A percentile compares a stretch with the other conserved stretches of the same genome.
Conservation (phyloP, 1,140 invertebrate genomes). For the Drosophila tani region DNA sequence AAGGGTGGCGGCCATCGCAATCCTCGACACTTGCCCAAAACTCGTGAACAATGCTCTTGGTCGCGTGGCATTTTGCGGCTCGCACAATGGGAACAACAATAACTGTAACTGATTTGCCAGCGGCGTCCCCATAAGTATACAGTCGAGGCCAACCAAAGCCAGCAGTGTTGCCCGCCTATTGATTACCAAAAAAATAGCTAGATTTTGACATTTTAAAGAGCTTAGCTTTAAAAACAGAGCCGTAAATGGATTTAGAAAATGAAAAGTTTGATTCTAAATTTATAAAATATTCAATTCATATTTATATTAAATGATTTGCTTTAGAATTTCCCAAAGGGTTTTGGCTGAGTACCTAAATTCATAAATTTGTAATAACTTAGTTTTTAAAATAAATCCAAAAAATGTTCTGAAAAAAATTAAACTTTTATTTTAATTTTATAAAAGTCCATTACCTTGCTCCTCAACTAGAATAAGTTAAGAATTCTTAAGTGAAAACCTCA, state of each 20-base stretch:
- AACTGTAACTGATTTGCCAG: constrained; percentile 74
- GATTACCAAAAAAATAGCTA: constrained; percentile 1
- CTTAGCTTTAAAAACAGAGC: neutral
- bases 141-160: constrained; percentile 11
- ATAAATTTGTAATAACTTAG: neutral
- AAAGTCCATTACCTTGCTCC: too few relatives aligned
- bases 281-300: too few relatives aligned
- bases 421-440: neutral
- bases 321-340: too few relatives aligned
- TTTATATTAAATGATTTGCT: too few relatives aligned
- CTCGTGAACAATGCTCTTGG: constrained; percentile 68
- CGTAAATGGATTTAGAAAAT: too few relatives aligned
- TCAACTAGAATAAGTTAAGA: too few relatives aligned
- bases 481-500: neutral
- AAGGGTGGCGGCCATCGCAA: constrained; percentile 2
- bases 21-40: constrained; percentile 61
- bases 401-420: too few relatives aligned
- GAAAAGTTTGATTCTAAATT: too few relatives aligned
- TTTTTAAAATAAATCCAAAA: neutral
- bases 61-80: constrained; percentile 64
- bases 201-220: neutral
- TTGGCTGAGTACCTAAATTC: neutral
- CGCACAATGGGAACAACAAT: constrained; percentile 41
- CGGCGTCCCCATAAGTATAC: constrained; percentile 55
- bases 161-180: neutral